These are phyloP conservation scores for Saguinus midas DNA, from an alignment of 2,113 vertebrate genomes.

Conservation along the genomic window DNA sequence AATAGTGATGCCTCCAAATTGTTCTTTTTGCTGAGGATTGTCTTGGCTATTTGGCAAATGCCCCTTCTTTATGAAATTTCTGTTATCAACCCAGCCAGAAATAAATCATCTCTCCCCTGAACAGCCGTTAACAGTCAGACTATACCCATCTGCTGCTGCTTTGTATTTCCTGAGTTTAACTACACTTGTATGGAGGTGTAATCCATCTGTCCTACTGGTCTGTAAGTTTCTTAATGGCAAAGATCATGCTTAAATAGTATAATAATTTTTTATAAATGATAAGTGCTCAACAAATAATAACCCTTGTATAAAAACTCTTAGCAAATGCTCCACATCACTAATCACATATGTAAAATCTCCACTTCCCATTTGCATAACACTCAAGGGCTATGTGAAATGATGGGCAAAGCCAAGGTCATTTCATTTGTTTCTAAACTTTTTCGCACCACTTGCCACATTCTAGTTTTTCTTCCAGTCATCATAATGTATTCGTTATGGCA, in stretches of 20 bases:
- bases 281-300: not conserved
- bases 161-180: not conserved
- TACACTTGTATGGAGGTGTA: not conserved
- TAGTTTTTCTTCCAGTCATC: not conserved
- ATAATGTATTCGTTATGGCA: not conserved
- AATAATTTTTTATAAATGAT: not conserved
- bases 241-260: not conserved
- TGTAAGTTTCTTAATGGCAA: constrained; percentile 24
- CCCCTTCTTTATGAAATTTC: not conserved
- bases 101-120: not conserved
- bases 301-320: not conserved
- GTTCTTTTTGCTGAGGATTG: too few relatives aligned
- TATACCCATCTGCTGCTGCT: not conserved
- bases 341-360: not conserved
- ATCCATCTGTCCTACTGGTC: not conserved
- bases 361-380: not conserved
- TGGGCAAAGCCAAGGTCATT: not conserved
- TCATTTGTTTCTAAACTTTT: not conserved
- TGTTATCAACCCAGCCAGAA: not conserved
- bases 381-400: not conserved
- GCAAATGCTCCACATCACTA: not conserved
- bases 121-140: not conserved
- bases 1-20: too few relatives aligned
- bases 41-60: not conserved
- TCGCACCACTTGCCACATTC: not conserved